Conservation (phyloP, 30 jellyfish, hydroid and myxozoan species). For the Chrysaora quinquecirrha region DNA sequence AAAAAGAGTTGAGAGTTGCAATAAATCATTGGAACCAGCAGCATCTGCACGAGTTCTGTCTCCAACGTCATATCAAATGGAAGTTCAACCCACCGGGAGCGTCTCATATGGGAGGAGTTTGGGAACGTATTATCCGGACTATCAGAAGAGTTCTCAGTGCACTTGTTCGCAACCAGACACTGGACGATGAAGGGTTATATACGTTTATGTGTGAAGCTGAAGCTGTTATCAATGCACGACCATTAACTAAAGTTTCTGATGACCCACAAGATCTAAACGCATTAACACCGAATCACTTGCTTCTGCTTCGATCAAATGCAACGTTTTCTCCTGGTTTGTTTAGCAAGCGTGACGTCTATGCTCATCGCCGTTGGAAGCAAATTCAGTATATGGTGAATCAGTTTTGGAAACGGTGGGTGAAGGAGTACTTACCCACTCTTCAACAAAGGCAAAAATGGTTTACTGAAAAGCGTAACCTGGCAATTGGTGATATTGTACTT, state of each 20-base stretch:
- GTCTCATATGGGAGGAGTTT: not conserved
- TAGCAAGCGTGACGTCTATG: not conserved
- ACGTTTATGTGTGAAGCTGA: constrained; percentile 1
- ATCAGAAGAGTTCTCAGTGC: constrained; percentile 26
- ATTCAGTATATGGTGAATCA: not conserved
- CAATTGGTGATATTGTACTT: too few species aligned
- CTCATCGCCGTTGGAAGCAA: not conserved
- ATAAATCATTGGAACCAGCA: not conserved
- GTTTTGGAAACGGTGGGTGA: constrained; percentile 11
- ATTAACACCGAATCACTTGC: constrained; percentile 51
- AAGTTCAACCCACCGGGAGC: constrained; percentile 3
- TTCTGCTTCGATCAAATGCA: constrained; percentile 20
- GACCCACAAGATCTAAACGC: not conserved
- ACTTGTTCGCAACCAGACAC: constrained; percentile 20
- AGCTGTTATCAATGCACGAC: constrained; percentile 1
- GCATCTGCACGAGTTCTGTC: constrained; percentile 69
- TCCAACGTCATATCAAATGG: not conserved
- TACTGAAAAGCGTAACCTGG: too few species aligned
- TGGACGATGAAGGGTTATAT: constrained; percentile 51
- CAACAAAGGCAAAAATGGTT: too few species aligned
- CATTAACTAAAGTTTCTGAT: not conserved
- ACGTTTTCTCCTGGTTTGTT: not conserved
- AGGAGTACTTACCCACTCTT: too few species aligned
- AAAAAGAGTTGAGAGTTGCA: not conserved
- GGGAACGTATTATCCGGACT: constrained; percentile 53